Conservation (phyloP, 2,113 vertebrate genomes). For the Collichthys lucidus region DNA sequence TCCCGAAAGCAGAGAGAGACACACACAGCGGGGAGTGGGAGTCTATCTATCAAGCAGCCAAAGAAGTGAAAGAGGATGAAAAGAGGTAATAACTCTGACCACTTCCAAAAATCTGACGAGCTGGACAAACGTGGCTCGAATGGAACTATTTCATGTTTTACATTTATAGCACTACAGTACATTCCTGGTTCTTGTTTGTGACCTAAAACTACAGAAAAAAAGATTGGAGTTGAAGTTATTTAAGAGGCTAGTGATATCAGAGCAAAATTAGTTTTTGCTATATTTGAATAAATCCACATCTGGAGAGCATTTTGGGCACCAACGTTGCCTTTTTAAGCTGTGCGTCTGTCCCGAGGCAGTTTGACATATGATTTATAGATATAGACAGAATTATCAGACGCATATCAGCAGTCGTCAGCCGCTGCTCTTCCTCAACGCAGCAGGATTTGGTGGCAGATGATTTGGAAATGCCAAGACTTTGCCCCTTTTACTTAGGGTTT, state of each 20-base stretch:
- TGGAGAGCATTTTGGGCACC: neutral
- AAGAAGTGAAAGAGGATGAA: neutral
- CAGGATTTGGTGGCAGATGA: neutral
- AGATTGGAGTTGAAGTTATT: too few species aligned
- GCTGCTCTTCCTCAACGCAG: neutral
- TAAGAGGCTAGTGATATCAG: too few species aligned
- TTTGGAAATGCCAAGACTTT: constrained; percentile 21
- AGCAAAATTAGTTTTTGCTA: neutral
- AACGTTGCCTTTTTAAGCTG: neutral
- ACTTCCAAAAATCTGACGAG: too few species aligned
- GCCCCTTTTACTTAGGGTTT: constrained; percentile 6
- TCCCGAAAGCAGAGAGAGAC: too few species aligned
- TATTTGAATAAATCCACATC: neutral
- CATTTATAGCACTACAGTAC: too few species aligned
- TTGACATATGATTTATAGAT: neutral
- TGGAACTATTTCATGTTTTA: too few species aligned
- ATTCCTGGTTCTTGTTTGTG: too few species aligned
- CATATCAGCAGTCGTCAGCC: neutral
- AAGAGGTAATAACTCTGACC: neutral
- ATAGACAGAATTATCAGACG: too few species aligned
- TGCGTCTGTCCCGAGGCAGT: neutral
- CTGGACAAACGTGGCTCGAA: too few species aligned
- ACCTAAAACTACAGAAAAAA: too few species aligned
- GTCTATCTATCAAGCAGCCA: too few species aligned
- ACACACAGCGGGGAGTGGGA: too few species aligned